These are phyloP conservation scores for Antechinus stuartii DNA, from an alignment of 2,113 vertebrate genomes.

Conservation along the genomic window DNA sequence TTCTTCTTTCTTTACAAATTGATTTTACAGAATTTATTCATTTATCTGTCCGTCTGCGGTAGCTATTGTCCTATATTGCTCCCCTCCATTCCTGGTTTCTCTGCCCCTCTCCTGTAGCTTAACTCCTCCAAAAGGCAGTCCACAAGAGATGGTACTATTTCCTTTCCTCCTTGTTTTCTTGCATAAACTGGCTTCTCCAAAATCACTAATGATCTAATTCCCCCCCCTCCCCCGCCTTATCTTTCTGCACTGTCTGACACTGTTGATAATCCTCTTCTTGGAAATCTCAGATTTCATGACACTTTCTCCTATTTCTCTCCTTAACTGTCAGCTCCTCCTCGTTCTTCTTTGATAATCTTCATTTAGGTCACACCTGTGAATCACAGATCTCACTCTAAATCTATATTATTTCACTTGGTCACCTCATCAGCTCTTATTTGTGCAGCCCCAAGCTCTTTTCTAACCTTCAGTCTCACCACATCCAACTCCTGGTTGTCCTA, in stretches of 20 bases:
- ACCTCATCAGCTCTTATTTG: not conserved
- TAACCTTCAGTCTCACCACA: not conserved
- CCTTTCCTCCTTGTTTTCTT: not conserved
- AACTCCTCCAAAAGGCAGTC: not conserved
- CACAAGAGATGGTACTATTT: not conserved
- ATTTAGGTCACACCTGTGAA: not conserved
- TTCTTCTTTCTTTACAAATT: slow-evolving; percentile 33
- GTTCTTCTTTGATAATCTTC: not conserved
- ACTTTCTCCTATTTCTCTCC: not conserved
- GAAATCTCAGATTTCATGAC: not conserved
- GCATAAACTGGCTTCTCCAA: not conserved
- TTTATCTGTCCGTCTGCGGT: not conserved
- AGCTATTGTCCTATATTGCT: not conserved
- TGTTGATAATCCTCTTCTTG: not conserved
- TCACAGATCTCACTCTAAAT: not conserved
- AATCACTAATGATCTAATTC: not conserved
- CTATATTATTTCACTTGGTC: not conserved
- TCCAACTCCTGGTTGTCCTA: not conserved
- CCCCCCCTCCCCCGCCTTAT: not conserved
- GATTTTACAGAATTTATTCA: slow-evolving; percentile 34
- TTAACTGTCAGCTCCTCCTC: not conserved
- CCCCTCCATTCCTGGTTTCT: not conserved
- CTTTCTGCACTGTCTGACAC: not conserved
- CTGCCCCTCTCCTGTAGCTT: not conserved
- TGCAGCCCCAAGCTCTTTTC: not conserved